Conservation (phyloP, 2,113 vertebrate genomes). For the Chlamydotis undulata region DNA sequence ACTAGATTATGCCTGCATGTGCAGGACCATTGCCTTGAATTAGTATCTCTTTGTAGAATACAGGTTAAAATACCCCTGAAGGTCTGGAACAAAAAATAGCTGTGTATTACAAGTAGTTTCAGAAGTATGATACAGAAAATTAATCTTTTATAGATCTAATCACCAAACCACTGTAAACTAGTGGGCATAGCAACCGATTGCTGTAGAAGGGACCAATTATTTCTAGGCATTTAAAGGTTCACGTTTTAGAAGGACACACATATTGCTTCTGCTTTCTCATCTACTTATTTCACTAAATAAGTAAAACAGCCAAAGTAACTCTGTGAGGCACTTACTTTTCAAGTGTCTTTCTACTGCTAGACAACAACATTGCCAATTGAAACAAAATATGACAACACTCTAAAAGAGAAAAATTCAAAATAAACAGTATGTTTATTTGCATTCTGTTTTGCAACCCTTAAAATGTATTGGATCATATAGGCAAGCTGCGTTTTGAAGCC, state of each 20-base stretch:
- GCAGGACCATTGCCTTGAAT: not conserved
- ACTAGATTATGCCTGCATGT: not conserved
- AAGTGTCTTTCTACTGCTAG: not conserved
- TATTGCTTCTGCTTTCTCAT: not conserved
- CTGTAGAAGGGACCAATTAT: not conserved
- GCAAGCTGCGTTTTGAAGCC: not conserved
- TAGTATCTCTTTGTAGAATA: not conserved
- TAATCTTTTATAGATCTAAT: not conserved
- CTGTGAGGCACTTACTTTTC: not conserved
- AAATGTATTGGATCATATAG: not conserved
- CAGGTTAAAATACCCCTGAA: not conserved
- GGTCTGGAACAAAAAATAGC: not conserved
- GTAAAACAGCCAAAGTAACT: not conserved
- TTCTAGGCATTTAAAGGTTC: not conserved
- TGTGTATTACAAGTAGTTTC: not conserved
- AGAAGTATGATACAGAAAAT: not conserved
- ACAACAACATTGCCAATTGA: not conserved
- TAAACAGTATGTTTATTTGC: not conserved
- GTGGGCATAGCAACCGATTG: not conserved
- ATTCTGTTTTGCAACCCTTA: not conserved
- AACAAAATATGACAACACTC: not conserved
- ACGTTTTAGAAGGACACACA: not conserved
- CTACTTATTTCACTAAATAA: not conserved
- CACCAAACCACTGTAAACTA: not conserved
- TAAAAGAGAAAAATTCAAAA: not conserved